Evolutionary conservation across 1,140 invertebrate species (phyloP).

Genomic region (Eubasilissa regina): DNA sequence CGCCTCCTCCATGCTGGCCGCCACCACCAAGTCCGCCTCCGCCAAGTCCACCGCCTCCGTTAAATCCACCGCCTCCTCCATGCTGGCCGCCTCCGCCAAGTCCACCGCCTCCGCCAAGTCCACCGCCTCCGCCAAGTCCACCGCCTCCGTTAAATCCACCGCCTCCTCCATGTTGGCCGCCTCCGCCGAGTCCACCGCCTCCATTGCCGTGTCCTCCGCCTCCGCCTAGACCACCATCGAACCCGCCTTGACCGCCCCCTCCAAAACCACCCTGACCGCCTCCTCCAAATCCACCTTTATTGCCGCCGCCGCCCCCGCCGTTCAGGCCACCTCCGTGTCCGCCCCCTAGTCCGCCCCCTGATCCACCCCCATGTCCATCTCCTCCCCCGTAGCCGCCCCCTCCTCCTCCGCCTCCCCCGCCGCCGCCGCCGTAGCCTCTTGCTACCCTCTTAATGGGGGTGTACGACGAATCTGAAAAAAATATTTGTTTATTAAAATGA

Average conservation of each 20-base stretch:
- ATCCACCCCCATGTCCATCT: conserved; percentile 53
- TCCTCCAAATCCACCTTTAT: conserved; percentile 49
- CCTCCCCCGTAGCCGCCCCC: conserved; percentile 65
- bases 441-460: conserved; percentile 66
- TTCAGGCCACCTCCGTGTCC: conserved; percentile 51
- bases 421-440: conserved; percentile 63
- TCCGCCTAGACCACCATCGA: conserved; percentile 36
- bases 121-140: too few relatives aligned
- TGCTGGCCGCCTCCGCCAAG: too few relatives aligned
- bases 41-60: too few relatives aligned
- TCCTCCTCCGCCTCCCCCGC: conserved; percentile 65
- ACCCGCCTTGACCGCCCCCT: conserved; percentile 49
- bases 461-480: conserved; percentile 4
- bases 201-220: conserved; percentile 10
- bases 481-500: too few relatives aligned
- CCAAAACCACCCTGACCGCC: conserved; percentile 55
- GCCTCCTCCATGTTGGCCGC: neutral
- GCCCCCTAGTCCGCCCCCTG: conserved; percentile 29
- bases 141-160: too few relatives aligned
- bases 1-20: neutral
- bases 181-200: conserved; percentile 26
- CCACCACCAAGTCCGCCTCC: too few relatives aligned
- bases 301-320: conserved; percentile 10
- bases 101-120: too few relatives aligned
- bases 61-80: too few relatives aligned